These are phyloP conservation scores for Trissolcus basalis DNA, from an alignment of 1,140 invertebrate species.

Conservation along the genomic window DNA sequence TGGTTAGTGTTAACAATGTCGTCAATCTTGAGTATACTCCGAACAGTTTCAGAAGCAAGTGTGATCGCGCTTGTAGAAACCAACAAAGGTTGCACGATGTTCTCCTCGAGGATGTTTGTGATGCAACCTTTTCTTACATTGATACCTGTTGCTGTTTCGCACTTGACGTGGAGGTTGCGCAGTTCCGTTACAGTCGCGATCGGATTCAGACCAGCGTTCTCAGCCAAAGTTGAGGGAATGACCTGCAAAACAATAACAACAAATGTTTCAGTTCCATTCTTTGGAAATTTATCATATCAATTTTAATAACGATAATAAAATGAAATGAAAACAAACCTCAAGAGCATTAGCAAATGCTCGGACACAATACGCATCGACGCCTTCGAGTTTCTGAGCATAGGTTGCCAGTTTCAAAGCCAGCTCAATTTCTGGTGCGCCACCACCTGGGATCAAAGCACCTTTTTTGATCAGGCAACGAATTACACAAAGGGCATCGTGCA, in stretches of 20 bases:
- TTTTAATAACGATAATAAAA: no score
- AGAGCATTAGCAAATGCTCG: conserved; percentile 96
- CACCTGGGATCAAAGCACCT: conserved; percentile 92
- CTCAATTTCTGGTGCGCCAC: conserved; percentile 98
- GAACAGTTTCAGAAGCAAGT: conserved; percentile 96
- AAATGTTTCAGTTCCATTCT: no score
- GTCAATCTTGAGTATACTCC: conserved; percentile 99
- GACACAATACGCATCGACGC: conserved; percentile 96
- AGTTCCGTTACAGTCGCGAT: conserved; percentile 98
- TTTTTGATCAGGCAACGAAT: conserved; percentile 98
- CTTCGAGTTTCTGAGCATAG: conserved; percentile 88
- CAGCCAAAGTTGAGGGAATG: conserved; percentile 98
- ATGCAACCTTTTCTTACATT: conserved; percentile 97
- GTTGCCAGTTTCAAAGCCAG: conserved; percentile 90
- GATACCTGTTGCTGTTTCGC: conserved; percentile 91
- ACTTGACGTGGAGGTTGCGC: conserved; percentile 93
- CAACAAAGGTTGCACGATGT: conserved; percentile 97
- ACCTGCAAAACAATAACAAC: conserved; percentile 56
- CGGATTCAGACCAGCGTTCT: conserved; percentile 99
- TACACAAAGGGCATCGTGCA: conserved; percentile 99
- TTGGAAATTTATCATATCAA: no score
- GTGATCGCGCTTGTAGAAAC: conserved; percentile 96
- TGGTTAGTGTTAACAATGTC: conserved; percentile 88
- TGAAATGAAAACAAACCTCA: conserved; percentile 81
- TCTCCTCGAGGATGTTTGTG: conserved; percentile 97